A percentile compares a stretch with the other conserved stretches of the same genome.
Conservation (phyloP, 1,140 invertebrate genomes). For the silkworm (Bombyx mori) region ASM3026992v2 NC_085128.1:5697501-5698000, state of each 20-base stretch:
- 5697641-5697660: no score
- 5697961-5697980: slow-evolving; percentile 61
- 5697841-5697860: slow-evolving; percentile 49
- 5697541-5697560: no score
- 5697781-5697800: slow-evolving; percentile 44
- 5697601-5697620: no score
- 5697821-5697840: slow-evolving; percentile 67
- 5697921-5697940: slow-evolving; percentile 51
- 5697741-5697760: background rate
- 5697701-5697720: background rate
- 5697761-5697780: slow-evolving; percentile 12
- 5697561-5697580: no score
- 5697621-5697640: no score
- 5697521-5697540: no score
- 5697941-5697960: slow-evolving; percentile 63
- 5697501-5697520: no score
- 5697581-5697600: no score
- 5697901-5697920: slow-evolving; percentile 56
- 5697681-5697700: no score
- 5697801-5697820: slow-evolving; percentile 55
- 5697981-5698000: slow-evolving; percentile 45
- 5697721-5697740: background rate
- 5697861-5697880: slow-evolving; percentile 63
- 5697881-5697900: slow-evolving; percentile 63
- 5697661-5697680: no score